A percentile compares a stretch with the other conserved stretches of the same genome.
phyloP scores from a whole-genome alignment of 2,113 vertebrate species.

The Rhodinocichla rosea region DNA sequence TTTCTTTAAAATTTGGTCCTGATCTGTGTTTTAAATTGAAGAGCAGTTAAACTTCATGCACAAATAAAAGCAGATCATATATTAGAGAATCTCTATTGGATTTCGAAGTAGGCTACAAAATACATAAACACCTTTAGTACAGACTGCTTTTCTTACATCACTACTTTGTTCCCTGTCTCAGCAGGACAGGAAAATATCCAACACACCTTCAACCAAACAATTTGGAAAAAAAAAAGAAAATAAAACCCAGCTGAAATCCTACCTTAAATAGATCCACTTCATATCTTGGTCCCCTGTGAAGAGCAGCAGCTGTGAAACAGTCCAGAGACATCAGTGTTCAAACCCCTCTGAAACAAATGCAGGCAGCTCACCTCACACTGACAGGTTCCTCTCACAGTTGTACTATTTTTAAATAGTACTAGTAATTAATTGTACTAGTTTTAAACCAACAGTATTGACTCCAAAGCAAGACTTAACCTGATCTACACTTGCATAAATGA shows the following conservation, averaged over 20 bases:
- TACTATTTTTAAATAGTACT: not conserved
- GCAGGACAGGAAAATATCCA: not conserved
- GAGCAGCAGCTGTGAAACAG: not conserved
- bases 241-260: not conserved
- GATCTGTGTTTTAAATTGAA: not conserved
- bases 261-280: constrained; percentile 18
- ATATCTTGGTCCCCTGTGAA: not conserved
- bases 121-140: not conserved
- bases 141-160: not conserved
- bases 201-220: not conserved
- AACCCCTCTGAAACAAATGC: not conserved
- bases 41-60: not conserved
- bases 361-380: not conserved
- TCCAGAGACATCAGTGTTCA: not conserved
- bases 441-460: not conserved
- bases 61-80: not conserved
- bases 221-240: not conserved
- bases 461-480: not conserved
- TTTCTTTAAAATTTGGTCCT: not conserved
- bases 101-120: not conserved
- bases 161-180: not conserved
- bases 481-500: not conserved
- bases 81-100: not conserved
- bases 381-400: not conserved
- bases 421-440: not conserved